Percentiles rank a stretch among this genome's conserved stretches.
These are phyloP conservation scores for Rhaphigaster nebulosa DNA, from an alignment of 2,888 invertebrate species.

Conservation along the genomic window DNA sequence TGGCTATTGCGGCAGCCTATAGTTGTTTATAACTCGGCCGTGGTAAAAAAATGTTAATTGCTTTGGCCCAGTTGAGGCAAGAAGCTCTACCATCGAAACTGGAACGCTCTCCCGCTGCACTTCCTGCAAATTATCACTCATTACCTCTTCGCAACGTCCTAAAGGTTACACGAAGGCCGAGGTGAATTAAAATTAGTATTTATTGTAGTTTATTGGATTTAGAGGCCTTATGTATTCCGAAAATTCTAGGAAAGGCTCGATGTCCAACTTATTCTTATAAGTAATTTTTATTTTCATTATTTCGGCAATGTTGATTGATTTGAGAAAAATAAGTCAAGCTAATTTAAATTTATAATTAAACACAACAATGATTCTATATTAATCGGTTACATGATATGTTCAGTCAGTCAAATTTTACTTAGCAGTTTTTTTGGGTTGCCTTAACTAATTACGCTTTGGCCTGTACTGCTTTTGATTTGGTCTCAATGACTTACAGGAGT, in stretches of 20 bases:
- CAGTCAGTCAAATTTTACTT: too few species aligned
- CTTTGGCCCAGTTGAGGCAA: background rate
- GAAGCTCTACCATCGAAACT: slow-evolving; percentile 17
- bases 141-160: background rate
- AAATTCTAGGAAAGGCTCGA: background rate
- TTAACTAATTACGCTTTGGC: too few species aligned
- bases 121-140: slow-evolving; percentile 33
- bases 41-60: slow-evolving; percentile 39
- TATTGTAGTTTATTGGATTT: background rate
- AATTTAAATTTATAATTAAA: too few species aligned
- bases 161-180: background rate
- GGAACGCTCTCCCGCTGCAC: slow-evolving; percentile 38
- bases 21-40: slow-evolving; percentile 30
- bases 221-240: background rate
- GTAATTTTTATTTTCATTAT: too few species aligned
- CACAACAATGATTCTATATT: too few species aligned
- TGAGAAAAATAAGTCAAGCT: too few species aligned
- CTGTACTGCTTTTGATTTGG: too few species aligned
- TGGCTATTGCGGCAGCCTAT: background rate
- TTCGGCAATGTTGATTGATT: too few species aligned
- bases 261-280: too few species aligned
- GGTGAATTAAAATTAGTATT: background rate
- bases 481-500: too few species aligned
- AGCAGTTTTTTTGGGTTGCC: too few species aligned
- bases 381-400: too few species aligned